Conservation (phyloP, 2,797 vertebrate genomes). For the Telmatherina bonti region DNA sequence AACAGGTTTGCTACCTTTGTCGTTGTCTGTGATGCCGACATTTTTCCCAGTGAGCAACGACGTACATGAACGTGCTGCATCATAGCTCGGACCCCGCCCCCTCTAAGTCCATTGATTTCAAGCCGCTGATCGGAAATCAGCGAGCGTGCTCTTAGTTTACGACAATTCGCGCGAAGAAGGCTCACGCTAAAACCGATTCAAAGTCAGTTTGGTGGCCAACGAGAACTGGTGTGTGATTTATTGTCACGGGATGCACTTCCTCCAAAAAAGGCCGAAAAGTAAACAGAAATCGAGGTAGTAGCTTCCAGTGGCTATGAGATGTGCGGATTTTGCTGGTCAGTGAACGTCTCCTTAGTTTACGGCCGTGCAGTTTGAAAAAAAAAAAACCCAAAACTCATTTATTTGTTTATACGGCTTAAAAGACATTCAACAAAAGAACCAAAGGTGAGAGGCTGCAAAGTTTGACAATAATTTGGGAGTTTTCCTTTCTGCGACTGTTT, state of each 20-base stretch:
- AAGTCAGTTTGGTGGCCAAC: constrained; percentile 53
- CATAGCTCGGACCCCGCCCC: constrained; percentile 21
- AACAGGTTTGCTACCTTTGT: constrained; percentile 73
- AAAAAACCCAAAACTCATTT: neutral
- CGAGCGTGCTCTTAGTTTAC: neutral
- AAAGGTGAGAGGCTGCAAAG: constrained; percentile 51
- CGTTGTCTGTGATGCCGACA: constrained; percentile 77
- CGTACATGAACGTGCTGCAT: constrained; percentile 53
- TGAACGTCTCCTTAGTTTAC: neutral
- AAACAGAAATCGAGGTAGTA: constrained; percentile 57
- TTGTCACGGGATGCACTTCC: constrained; percentile 50
- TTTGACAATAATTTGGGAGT: constrained; percentile 20
- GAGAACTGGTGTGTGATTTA: constrained; percentile 8
- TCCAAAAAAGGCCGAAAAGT: constrained; percentile 63
- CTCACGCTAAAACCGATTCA: constrained; percentile 47
- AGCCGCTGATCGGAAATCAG: constrained; percentile 71
- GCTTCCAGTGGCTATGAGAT: constrained; percentile 28
- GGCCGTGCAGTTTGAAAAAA: neutral
- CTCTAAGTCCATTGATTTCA: constrained; percentile 16
- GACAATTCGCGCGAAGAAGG: neutral
- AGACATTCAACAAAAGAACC: neutral
- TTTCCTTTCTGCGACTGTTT: constrained; percentile 17
- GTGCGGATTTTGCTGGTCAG: constrained; percentile 14
- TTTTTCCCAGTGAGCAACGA: constrained; percentile 66
- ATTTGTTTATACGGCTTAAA: neutral